Conservation (phyloP, 2,113 vertebrate species). For the Zapus hudsonius region DNA sequence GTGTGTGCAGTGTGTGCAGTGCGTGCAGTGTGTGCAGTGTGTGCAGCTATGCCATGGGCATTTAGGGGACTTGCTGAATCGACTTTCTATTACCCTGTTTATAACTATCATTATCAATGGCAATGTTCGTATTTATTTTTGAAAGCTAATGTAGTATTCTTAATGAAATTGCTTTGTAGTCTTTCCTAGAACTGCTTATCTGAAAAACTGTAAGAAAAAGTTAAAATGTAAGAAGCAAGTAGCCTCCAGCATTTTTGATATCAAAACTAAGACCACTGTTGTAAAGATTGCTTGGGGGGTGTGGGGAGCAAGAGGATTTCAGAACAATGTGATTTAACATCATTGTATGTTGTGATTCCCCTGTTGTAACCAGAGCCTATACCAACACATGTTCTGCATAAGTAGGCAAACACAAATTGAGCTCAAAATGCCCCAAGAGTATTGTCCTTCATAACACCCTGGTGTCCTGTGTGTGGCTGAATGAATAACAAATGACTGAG, state of each 20-base stretch:
- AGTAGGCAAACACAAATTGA: slow-evolving; percentile 78
- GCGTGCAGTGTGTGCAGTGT: background rate
- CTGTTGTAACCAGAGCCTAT: slow-evolving; percentile 66
- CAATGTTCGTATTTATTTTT: slow-evolving; percentile 6
- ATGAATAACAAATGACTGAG: slow-evolving; percentile 76
- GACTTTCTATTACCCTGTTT: background rate
- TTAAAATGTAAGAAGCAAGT: background rate
- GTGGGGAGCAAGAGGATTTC: slow-evolving; percentile 50
- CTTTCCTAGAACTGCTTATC: background rate
- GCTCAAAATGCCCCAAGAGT: slow-evolving; percentile 76
- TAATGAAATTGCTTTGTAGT: background rate
- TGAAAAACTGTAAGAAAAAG: background rate
- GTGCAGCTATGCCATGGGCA: background rate
- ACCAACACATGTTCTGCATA: slow-evolving; percentile 79
- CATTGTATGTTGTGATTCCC: slow-evolving; percentile 64
- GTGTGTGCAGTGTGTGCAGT: background rate
- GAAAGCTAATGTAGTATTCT: background rate
- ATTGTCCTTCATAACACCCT: slow-evolving; percentile 74
- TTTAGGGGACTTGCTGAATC: background rate
- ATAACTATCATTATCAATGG: background rate
- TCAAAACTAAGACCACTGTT: background rate
- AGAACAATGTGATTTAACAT: slow-evolving; percentile 37
- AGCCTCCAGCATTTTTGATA: background rate
- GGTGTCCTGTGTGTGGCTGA: slow-evolving; percentile 72
- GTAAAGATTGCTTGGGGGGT: no score